Base-by-base conservation (phyloP, 37 sponge, comb jelly and placozoan genomes). In the Theonella swinhoei region DNA sequence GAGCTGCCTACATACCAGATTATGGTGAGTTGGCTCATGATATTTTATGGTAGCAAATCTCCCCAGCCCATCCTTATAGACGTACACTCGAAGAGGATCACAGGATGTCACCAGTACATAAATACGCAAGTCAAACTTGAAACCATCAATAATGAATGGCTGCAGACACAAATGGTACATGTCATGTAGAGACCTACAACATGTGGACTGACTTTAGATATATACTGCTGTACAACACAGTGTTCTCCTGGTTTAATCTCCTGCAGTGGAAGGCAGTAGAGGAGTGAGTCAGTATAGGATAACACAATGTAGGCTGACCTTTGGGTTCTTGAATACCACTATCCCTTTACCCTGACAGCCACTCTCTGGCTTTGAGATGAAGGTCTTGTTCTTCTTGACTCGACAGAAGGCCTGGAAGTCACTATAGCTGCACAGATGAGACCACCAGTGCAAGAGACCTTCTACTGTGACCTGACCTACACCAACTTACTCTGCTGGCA, bases 341-440 rank as follows among this genome's bases (percentile, higher is more conserved):
- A 99, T 99, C 26, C 99, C 99, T 73, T 91, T 95, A 28, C 99
- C 99, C 76, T 99, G 99, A 70, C 92, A 91, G 9, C 97, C 89
- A 77, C 80, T 93, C 59, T 95, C 97, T n/a, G 99, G 99, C 68
- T 99, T 99, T 22, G 90, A 73, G 28, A 99, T 99, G 79, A 86
- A 98, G 42, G 92, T 89, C 64, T 88, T 89, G 82, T 90, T 88
- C 78, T 97, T 97, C 88, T 98, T 95, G n/a, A 73, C 33, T 39
- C 90, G 70, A 80, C 75, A 90, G 76, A 81, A 95, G 34, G 96
- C 71, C 83, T 92, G 90, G 66, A 98, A 91, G 34, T 98, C 98
- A 66, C 96, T 88, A 78, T 89, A 89, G 62, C 96, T 97, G 67
- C 26, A 42, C 2, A 39, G 19, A 19, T 37, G 17, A 47, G n/a